Conservation (phyloP, 2,888 invertebrate genomes). For the Bombyx huttoni region DNA sequence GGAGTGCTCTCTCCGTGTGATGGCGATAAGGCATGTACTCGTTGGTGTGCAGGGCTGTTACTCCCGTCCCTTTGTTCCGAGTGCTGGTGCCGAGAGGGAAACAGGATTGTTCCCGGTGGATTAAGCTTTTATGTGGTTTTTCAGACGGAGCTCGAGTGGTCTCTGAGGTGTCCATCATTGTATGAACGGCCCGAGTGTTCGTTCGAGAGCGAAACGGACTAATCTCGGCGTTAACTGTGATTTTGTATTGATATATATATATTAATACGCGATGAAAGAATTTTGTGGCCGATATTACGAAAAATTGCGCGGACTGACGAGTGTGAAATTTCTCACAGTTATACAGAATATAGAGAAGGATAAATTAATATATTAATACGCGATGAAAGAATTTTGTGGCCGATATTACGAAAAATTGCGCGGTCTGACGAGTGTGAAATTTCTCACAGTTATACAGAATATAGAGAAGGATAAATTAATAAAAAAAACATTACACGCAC, state of each 20-base stretch:
- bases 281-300: too few species aligned
- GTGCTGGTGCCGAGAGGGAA: slow-evolving; percentile 8
- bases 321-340: too few species aligned
- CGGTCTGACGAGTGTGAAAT: too few species aligned
- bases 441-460: too few species aligned
- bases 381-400: too few species aligned
- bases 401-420: too few species aligned
- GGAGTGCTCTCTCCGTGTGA: slow-evolving; percentile 18
- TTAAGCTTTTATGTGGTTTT: slow-evolving; percentile 37
- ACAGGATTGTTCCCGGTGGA: slow-evolving; percentile 13
- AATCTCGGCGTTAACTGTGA: neutral
- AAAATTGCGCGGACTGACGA: too few species aligned
- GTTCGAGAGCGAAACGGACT: neutral
- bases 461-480: too few species aligned
- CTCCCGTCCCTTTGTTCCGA: slow-evolving; percentile 9
- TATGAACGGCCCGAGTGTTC: neutral
- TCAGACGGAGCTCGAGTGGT: slow-evolving; percentile 25
- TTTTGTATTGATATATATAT: neutral
- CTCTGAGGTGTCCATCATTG: slow-evolving; percentile 3
- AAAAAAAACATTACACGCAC: too few species aligned
- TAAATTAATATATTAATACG: too few species aligned
- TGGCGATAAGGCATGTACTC: slow-evolving; percentile 26
- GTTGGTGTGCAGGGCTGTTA: neutral
- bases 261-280: too few species aligned
- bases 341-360: too few species aligned